Evolutionary conservation across 2,113 vertebrate genomes (phyloP).

Genomic region (Paradoxurus hermaphroditus): DNA sequence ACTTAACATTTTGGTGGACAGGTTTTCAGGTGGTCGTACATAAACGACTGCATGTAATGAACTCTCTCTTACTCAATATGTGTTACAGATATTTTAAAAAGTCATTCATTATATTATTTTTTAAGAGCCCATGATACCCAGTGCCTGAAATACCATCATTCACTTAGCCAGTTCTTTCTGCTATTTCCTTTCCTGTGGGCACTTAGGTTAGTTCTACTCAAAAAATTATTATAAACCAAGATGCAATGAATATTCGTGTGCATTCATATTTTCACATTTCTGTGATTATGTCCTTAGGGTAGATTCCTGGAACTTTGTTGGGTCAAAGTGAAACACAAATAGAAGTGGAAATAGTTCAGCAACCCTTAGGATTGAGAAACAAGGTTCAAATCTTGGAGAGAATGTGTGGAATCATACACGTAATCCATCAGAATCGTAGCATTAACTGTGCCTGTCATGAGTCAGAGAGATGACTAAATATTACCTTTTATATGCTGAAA

Average conservation of each 20-base stretch:
- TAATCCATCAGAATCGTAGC: background rate
- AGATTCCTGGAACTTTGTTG: background rate
- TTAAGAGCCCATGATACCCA: background rate
- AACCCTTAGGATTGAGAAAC: background rate
- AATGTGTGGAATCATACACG: background rate
- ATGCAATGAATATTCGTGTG: background rate
- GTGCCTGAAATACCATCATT: background rate
- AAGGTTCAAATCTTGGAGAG: background rate
- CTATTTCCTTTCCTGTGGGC: background rate
- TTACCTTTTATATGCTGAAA: background rate
- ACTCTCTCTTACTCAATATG: background rate
- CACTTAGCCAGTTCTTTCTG: background rate
- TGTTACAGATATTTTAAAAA: background rate
- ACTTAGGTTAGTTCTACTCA: background rate
- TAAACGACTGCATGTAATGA: background rate
- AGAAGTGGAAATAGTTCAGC: background rate
- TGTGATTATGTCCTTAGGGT: background rate
- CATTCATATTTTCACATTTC: background rate
- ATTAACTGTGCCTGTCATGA: background rate
- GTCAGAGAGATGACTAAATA: background rate
- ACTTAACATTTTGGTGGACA: conserved; percentile 8
- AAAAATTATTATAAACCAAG: background rate
- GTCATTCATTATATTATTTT: background rate
- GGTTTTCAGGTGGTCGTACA: background rate
- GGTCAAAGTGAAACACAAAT: background rate